phyloP scores from a whole-genome alignment of 2,888 invertebrate species.

The Xiphydria camelus region DNA sequence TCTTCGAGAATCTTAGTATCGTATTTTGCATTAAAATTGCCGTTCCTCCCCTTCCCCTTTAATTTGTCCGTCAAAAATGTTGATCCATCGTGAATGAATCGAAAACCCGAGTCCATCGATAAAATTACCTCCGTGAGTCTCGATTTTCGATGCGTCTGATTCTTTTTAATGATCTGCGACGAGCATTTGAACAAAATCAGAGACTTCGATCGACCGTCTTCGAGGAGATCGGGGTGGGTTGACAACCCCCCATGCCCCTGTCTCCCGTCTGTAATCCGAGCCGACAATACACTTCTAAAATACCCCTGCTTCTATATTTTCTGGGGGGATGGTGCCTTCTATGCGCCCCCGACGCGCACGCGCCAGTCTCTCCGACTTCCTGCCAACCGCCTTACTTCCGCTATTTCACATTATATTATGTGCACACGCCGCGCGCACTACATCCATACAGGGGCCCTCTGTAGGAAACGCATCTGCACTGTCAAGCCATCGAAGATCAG shows the following conservation, averaged over 20 bases:
- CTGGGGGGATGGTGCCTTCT: constrained; percentile 33
- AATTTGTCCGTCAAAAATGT: no score
- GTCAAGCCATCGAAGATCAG: constrained; percentile 25
- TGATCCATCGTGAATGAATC: no score
- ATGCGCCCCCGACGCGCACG: constrained; percentile 40
- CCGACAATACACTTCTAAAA: constrained; percentile 45
- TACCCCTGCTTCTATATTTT: constrained; percentile 40
- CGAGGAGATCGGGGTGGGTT: constrained; percentile 17
- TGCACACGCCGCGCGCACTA: constrained; percentile 5
- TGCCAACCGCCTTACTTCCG: constrained; percentile 55
- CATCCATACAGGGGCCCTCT: neutral
- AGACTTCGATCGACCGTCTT: no score
- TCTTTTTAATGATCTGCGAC: no score
- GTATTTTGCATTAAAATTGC: no score
- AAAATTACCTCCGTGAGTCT: no score
- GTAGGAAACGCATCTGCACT: constrained; percentile 34
- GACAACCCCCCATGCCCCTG: constrained; percentile 32
- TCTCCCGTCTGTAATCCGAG: constrained; percentile 46
- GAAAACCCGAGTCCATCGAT: no score
- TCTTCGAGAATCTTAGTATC: no score
- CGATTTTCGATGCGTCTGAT: no score
- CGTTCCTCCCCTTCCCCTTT: no score
- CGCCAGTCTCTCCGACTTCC: constrained; percentile 56
- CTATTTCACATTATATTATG: constrained; percentile 42
- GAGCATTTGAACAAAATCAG: no score